Evolutionary conservation across 2,113 vertebrate species (phyloP), one percentile per base, ranked within the genome.

Genomic region (Chlorocebus sabaeus): DNA sequence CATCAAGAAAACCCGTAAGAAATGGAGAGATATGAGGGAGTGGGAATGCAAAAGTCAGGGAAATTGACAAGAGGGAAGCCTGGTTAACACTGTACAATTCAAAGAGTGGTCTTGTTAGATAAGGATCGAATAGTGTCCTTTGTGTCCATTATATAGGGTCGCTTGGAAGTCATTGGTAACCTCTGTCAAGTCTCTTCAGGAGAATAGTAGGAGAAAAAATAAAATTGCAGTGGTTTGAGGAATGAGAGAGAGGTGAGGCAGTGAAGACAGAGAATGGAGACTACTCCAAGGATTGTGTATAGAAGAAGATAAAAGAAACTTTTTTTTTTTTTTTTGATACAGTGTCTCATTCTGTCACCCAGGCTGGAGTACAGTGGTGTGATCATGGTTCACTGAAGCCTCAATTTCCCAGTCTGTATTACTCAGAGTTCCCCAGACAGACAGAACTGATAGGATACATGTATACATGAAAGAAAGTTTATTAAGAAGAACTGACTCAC

Each of bases 101-200:
- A 64, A 40, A 89, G 80, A 78, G 40, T 68, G 30, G 32, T 52
- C 18, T 27, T 20, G 2, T 57, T 48, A 80, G 93, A 64, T 90
- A 85, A 94, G 50, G 64, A 38, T 18, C 35, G 61, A 83, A 61
- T 59, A 30, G 50, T 10, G 27, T n/a, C 95, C 25, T 72, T 82
- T 92, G 89, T 90, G 40, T 40, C 30, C 48, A n/a, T 90, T 96
- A 72, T 90, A 55, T 14, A 50, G 43, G 45, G 13, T 59, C 55
- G 55, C 73, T 95, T 48, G 23, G 80, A 55, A 81, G 40, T 92
- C 61, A 16, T 16, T 55, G 73, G 83, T 80, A 84, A 82, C 20
- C 55, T 89, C 61, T 91, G 78, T 76, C 78, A 96, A 86, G 45
- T 12, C 61, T 91, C 67, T 96, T 79, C 40, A n/a, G 48, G 61